Evolutionary conservation across 2,888 invertebrate genomes (phyloP).

Genomic region (Scelioninae gen. 1): DNA sequence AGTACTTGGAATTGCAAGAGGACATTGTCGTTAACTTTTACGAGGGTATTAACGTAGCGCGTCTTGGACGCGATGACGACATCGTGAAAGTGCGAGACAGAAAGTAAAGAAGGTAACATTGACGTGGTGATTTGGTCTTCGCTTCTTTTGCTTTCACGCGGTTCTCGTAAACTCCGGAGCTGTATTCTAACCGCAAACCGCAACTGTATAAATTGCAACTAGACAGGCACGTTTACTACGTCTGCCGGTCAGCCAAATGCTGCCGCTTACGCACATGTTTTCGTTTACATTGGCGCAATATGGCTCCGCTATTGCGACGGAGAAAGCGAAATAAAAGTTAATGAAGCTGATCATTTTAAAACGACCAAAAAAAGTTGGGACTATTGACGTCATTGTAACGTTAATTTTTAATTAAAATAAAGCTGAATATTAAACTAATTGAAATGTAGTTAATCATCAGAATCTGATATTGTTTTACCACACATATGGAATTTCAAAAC

Average conservation of each 20-base stretch:
- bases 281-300: constrained; percentile 39
- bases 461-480: too few relatives aligned
- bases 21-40: constrained; percentile 84
- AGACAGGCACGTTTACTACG: constrained; percentile 42
- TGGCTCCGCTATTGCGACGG: constrained; percentile 3
- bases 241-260: constrained; percentile 41
- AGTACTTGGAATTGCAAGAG: constrained; percentile 79
- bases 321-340: constrained; percentile 53
- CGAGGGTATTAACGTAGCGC: constrained; percentile 83
- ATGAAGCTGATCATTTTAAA: constrained; percentile 47
- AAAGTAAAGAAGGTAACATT: constrained; percentile 74
- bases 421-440: too few relatives aligned
- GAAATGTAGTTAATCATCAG: too few relatives aligned
- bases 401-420: too few relatives aligned
- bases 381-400: too few relatives aligned
- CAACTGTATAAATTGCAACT: constrained; percentile 62
- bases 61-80: constrained; percentile 83
- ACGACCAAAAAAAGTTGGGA: too few relatives aligned
- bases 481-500: too few relatives aligned
- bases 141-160: constrained; percentile 51
- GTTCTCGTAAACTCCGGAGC: constrained; percentile 48
- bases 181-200: constrained; percentile 44
- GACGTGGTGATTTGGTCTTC: constrained; percentile 58
- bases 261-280: constrained; percentile 42
- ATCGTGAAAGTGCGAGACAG: constrained; percentile 73